Percentiles rank a stretch among this genome's conserved stretches.
These are phyloP conservation scores for Romanogobio albipinnatus DNA, from an alignment of 2,113 vertebrate genomes.

Conservation along the genomic window DNA sequence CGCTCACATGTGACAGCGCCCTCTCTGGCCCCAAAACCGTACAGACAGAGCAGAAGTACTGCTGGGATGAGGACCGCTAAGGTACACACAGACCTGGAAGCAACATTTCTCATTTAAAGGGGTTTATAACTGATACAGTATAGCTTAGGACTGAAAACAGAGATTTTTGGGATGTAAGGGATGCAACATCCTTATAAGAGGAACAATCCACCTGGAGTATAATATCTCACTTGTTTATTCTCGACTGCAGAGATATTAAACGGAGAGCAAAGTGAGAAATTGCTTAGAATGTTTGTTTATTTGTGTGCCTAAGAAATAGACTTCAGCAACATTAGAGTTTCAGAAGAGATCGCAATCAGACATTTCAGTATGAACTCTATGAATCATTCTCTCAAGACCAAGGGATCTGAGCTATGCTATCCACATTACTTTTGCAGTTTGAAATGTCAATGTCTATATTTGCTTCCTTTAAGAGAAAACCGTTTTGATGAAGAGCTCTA, in stretches of 20 bases:
- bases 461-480: neutral
- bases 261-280: too few species aligned
- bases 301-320: too few species aligned
- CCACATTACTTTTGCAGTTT: neutral
- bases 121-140: neutral
- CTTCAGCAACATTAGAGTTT: too few species aligned
- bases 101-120: neutral
- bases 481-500: neutral
- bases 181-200: too few species aligned
- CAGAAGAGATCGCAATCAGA: too few species aligned
- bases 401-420: neutral
- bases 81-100: slow-evolving; percentile 69
- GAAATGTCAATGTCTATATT: neutral
- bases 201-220: too few species aligned
- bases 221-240: too few species aligned
- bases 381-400: too few species aligned
- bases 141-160: neutral
- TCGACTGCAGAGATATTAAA: too few species aligned
- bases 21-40: slow-evolving; percentile 89
- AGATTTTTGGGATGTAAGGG: neutral
- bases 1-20: slow-evolving; percentile 83
- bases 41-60: slow-evolving; percentile 79
- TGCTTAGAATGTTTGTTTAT: too few species aligned
- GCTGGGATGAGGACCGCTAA: slow-evolving; percentile 82
- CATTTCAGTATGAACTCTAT: too few species aligned